Base-by-base conservation (phyloP, 2,113 vertebrate genomes). In the Cryptotis parvus region DNA sequence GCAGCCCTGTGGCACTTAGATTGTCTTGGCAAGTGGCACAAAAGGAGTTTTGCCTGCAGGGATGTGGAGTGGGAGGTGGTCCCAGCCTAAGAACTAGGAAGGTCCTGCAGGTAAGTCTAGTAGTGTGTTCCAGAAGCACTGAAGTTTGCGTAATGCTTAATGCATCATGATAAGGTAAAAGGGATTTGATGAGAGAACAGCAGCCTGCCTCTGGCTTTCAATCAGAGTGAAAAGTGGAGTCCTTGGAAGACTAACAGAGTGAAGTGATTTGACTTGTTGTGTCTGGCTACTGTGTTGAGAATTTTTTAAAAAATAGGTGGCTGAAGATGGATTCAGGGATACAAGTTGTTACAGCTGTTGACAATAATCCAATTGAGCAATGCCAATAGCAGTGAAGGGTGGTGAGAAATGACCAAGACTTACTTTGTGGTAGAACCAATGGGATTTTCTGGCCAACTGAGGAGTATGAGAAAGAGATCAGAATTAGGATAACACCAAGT, bases 221-320 rank as follows among this genome's bases (percentile, higher is more conserved):
- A 63, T 58, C 37, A 75, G 65, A 39, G 63, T 61, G 66, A 79
- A 76, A 61, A 37, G 12, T 39, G 52, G 3, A 70, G 16, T 65
- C 76, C 2, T 4, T 77, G 39, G 49, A 81, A n/a, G 41, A 8
- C 35, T 35, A 35, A 22, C 43, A 11, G 10, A 69, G 22, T 35
- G 37, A 84, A 55, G 7, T 55, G 22, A 35, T 61, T 74, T 74
- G 55, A 77, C 49, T 37, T 86, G 33, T 61, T 89, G 95, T 82
- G 37, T 29, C 43, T 65, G 39, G 41, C 37, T 65, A 2, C 9
- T 61, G 12, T 69, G 35, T 68, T 68, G 73, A 75, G 22, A 58
- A 52, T 31, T 72, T 58, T 58, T 58, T 78, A 41, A 70, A 69
- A 74, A 8, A 4, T 22, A 65, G 31, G 9, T 72, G 9, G 18